Conservation (phyloP, 2,113 vertebrate genomes). For the Trichomycterus rosablanca region DNA sequence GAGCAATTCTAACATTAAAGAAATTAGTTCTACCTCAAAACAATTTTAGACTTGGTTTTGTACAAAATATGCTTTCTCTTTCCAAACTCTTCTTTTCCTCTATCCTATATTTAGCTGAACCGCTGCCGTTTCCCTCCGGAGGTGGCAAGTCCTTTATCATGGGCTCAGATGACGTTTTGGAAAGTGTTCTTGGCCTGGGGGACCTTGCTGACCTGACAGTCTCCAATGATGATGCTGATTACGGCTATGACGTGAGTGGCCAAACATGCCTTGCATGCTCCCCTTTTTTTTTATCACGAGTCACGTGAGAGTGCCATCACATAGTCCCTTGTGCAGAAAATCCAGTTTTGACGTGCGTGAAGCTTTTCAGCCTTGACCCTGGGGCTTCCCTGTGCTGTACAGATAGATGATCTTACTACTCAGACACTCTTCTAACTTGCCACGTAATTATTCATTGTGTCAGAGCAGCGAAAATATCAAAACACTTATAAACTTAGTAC, state of each 20-base stretch:
- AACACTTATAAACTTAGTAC: too few species aligned
- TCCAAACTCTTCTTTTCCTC: constrained; percentile 65
- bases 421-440: not conserved
- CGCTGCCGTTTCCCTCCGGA: constrained; percentile 86
- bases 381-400: not conserved
- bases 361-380: not conserved
- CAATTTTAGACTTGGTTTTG: too few species aligned
- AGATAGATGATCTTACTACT: not conserved
- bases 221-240: constrained; percentile 92
- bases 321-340: not conserved
- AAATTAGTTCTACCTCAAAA: too few species aligned
- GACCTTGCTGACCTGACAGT: constrained; percentile 98
- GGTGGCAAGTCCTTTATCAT: constrained; percentile 96
- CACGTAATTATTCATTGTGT: too few species aligned
- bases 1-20: too few species aligned
- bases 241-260: constrained; percentile 93
- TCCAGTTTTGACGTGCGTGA: not conserved
- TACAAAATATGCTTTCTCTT: too few species aligned
- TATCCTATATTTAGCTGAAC: constrained; percentile 83
- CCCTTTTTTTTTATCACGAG: not conserved
- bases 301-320: not conserved
- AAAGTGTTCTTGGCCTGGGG: constrained; percentile 93
- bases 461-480: too few species aligned
- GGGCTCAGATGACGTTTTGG: constrained; percentile 90
- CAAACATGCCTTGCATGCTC: constrained; percentile 3